These are phyloP conservation scores for Neotragus pygmaeus DNA, from an alignment of 2,113 vertebrate species.

Conservation along the genomic window DNA sequence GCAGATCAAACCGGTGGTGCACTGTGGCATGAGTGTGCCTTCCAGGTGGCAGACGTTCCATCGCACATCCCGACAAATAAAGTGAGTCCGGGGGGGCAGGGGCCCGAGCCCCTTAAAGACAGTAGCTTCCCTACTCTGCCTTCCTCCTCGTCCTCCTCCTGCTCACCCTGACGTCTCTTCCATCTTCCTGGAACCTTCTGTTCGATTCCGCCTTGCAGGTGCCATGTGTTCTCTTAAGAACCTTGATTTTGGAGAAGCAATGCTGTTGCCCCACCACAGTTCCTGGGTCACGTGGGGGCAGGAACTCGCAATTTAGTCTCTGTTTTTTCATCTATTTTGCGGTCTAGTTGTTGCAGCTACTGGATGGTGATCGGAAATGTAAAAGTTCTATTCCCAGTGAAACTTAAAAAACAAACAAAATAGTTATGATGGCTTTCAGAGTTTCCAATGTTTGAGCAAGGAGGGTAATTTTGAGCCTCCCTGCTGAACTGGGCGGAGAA, in stretches of 20 bases:
- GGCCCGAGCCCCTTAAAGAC: background rate
- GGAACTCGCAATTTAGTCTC: background rate
- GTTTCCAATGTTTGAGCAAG: rapidly evolving
- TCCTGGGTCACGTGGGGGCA: rapidly evolving
- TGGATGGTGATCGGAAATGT: background rate
- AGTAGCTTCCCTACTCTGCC: rapidly evolving
- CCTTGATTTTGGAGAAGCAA: background rate
- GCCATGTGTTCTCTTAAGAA: rapidly evolving
- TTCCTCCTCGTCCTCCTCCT: rapidly evolving
- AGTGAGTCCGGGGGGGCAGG: constrained; percentile 73
- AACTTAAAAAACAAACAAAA: background rate
- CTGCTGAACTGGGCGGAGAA: background rate
- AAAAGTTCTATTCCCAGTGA: too few species aligned
- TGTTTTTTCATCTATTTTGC: background rate
- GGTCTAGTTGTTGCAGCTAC: background rate
- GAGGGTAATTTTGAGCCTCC: background rate
- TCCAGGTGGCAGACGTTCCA: constrained; percentile 82
- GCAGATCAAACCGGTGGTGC: constrained; percentile 85
- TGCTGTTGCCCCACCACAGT: rapidly evolving
- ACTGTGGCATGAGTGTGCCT: constrained; percentile 80
- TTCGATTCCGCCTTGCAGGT: background rate
- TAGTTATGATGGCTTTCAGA: background rate
- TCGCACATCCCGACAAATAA: constrained; percentile 79
- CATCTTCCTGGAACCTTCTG: rapidly evolving
- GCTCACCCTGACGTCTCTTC: background rate